Evolutionary conservation across 2,888 invertebrate genomes (phyloP).

Genomic region (Tigriopus californicus): DNA sequence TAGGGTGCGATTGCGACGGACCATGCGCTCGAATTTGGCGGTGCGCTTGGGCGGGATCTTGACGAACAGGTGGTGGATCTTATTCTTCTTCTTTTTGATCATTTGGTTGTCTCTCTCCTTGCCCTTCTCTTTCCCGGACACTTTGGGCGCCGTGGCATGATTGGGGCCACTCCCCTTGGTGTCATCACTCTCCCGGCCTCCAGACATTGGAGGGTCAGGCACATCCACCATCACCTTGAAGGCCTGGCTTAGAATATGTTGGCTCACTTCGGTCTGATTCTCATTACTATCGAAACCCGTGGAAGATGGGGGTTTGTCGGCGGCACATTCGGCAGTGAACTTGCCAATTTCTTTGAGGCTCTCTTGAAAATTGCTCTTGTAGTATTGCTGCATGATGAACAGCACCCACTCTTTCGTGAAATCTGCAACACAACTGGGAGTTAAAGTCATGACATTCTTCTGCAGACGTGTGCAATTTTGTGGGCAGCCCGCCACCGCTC

Average conservation of each 20-base stretch:
- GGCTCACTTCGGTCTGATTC: background rate
- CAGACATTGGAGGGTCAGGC: background rate
- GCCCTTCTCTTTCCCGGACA: no score
- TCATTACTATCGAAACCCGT: background rate
- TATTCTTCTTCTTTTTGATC: background rate
- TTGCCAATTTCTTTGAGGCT: no score
- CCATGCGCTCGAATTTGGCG: conserved; percentile 11
- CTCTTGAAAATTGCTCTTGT: background rate
- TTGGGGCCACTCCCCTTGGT: no score
- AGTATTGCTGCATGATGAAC: conserved; percentile 3
- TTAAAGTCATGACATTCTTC: no score
- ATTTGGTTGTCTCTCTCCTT: no score
- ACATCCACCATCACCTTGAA: conserved; percentile 3
- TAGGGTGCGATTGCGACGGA: conserved; percentile 7
- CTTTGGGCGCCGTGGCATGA: no score
- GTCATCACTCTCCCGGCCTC: no score
- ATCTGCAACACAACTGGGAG: background rate
- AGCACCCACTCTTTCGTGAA: background rate
- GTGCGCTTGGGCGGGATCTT: conserved; percentile 3
- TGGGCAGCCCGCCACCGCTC: no score
- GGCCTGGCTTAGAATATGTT: background rate
- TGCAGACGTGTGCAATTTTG: no score
- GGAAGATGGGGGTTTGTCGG: background rate
- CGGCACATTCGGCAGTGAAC: background rate
- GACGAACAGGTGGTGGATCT: conserved; percentile 11